phyloP scores from a whole-genome alignment of 2,797 vertebrate genomes.

The Poeciliopsis infans region DNA sequence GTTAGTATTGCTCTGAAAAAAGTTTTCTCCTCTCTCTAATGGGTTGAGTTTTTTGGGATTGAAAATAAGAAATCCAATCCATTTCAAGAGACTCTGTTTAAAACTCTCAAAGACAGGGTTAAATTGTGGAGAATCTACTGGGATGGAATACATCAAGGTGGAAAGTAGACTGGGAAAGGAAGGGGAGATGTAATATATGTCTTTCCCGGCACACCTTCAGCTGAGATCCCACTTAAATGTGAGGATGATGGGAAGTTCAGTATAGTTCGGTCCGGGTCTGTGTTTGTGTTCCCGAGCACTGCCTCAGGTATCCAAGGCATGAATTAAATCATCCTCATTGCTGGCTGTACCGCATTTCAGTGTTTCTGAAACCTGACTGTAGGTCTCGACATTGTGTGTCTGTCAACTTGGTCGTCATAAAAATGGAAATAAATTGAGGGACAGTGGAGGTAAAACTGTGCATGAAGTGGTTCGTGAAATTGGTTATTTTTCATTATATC shows the following conservation, averaged over 20 bases:
- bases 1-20: slow-evolving; percentile 33
- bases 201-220: slow-evolving; percentile 74
- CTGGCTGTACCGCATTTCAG: slow-evolving; percentile 47
- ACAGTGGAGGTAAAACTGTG: slow-evolving; percentile 46
- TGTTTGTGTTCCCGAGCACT: slow-evolving; percentile 46
- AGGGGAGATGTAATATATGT: slow-evolving; percentile 74
- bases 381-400: slow-evolving; percentile 37
- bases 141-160: slow-evolving; percentile 38
- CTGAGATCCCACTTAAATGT: slow-evolving; percentile 61
- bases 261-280: slow-evolving; percentile 39
- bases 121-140: slow-evolving; percentile 34
- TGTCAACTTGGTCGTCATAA: slow-evolving; percentile 45
- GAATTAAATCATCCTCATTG: slow-evolving; percentile 54
- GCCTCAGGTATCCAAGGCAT: slow-evolving; percentile 67
- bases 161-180: slow-evolving; percentile 50
- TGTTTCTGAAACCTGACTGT: slow-evolving; percentile 47
- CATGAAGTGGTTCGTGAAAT: slow-evolving; percentile 70
- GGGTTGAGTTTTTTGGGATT: slow-evolving; percentile 43
- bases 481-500: slow-evolving; percentile 60
- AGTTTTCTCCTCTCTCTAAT: slow-evolving; percentile 36
- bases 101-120: slow-evolving; percentile 53
- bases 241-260: slow-evolving; percentile 63
- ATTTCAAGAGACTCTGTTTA: slow-evolving; percentile 44
- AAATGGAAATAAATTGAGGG: slow-evolving; percentile 59
- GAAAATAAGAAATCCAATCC: slow-evolving; percentile 40